Percentiles rank a stretch among this genome's conserved stretches.
These are phyloP conservation scores for Capitella teleta DNA, from an alignment of 1,140 invertebrate genomes.

Conservation along the genomic window DNA sequence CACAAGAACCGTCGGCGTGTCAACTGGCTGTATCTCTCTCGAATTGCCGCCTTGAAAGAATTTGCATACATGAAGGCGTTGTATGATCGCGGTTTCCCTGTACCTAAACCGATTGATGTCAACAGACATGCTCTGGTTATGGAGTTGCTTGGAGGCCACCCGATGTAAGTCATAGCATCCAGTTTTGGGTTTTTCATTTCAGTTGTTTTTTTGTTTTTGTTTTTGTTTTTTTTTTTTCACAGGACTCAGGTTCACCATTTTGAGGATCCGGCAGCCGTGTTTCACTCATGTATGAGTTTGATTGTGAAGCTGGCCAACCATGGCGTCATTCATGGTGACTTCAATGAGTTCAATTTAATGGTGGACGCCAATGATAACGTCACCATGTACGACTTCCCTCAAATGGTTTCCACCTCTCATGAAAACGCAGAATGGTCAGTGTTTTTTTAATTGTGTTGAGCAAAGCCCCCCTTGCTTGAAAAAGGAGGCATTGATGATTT, in stretches of 20 bases:
- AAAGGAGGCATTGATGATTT: neutral
- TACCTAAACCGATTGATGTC: slow-evolving; percentile 87
- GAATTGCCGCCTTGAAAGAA: slow-evolving; percentile 93
- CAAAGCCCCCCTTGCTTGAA: neutral
- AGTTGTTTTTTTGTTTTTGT: slow-evolving; percentile 3
- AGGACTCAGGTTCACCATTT: slow-evolving; percentile 74
- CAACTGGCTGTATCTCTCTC: slow-evolving; percentile 95
- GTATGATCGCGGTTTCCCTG: slow-evolving; percentile 78
- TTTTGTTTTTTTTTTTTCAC: slow-evolving; percentile 14
- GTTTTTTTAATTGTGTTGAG: slow-evolving; percentile 31
- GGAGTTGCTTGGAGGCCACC: slow-evolving; percentile 65
- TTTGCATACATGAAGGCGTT: slow-evolving; percentile 97
- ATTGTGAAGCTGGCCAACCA: slow-evolving; percentile 80
- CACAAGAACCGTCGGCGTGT: slow-evolving; percentile 75
- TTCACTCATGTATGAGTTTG: slow-evolving; percentile 90
- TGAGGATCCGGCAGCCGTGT: slow-evolving; percentile 64
- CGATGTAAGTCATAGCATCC: slow-evolving; percentile 38
- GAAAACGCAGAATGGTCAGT: slow-evolving; percentile 72
- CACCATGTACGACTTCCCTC: slow-evolving; percentile 95
- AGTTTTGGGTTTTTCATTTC: neutral
- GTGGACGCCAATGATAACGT: slow-evolving; percentile 61
- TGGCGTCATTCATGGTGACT: slow-evolving; percentile 97
- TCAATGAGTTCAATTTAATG: slow-evolving; percentile 87
- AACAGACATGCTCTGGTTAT: slow-evolving; percentile 95
- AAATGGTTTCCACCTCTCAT: slow-evolving; percentile 95